These are phyloP conservation scores for Pammene aurita DNA, from an alignment of 2,888 invertebrate species.

Conservation along the genomic window DNA sequence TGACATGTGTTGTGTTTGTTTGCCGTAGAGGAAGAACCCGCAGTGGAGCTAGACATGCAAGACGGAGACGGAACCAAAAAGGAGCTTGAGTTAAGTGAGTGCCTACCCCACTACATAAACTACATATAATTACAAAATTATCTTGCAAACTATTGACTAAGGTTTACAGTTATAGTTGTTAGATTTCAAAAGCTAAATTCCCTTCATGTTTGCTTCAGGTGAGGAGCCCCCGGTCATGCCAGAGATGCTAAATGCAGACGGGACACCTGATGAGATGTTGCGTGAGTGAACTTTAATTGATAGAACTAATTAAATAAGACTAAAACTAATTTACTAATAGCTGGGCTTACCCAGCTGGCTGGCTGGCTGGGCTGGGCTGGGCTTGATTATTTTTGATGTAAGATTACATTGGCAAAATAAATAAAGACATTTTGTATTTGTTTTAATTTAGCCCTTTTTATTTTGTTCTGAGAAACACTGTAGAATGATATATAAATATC, in stretches of 20 bases:
- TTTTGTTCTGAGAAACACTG: too few relatives aligned
- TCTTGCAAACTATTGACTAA: too few relatives aligned
- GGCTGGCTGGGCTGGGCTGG: too few relatives aligned
- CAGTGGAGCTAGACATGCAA: background rate
- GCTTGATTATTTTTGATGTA: too few relatives aligned
- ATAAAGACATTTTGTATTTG: too few relatives aligned
- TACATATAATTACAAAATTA: too few relatives aligned
- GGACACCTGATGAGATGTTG: background rate
- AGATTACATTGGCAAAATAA: too few relatives aligned
- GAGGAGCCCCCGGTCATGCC: background rate
- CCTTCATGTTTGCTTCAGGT: background rate
- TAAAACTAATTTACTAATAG: background rate
- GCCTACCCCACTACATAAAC: too few relatives aligned
- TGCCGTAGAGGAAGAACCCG: background rate
- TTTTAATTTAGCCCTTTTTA: too few relatives aligned
- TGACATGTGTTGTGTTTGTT: background rate
- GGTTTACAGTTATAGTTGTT: too few relatives aligned
- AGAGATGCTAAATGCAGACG: background rate
- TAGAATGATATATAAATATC: too few relatives aligned
- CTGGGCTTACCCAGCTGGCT: too few relatives aligned
- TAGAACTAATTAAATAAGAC: background rate
- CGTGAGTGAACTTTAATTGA: background rate
- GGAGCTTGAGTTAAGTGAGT: background rate
- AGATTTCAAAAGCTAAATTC: background rate
- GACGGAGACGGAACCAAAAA: background rate